These are phyloP conservation scores for Agriopis marginaria DNA, from an alignment of 2,888 invertebrate species.

Conservation along the genomic window DNA sequence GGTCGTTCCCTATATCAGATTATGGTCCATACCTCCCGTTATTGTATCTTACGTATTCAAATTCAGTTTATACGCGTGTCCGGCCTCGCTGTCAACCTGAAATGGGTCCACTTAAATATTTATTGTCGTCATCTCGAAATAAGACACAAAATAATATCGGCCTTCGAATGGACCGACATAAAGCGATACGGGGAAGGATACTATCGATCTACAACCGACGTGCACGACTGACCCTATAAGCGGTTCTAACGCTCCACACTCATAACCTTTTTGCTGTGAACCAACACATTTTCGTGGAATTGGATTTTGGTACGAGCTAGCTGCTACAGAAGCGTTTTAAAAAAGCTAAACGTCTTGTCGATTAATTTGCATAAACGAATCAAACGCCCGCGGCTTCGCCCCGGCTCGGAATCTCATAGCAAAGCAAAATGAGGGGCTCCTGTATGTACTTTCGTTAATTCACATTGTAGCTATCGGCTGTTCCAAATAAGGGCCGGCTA, in stretches of 20 bases:
- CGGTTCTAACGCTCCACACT: conserved; percentile 5
- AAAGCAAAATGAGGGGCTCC: conserved; percentile 13
- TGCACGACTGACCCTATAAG: conserved; percentile 12
- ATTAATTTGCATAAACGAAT: conserved; percentile 31
- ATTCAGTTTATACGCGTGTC: conserved; percentile 40
- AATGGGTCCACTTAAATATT: conserved; percentile 43
- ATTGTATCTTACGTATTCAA: conserved; percentile 37
- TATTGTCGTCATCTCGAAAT: conserved; percentile 38
- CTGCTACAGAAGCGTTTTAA: conserved; percentile 3
- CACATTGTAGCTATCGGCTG: conserved; percentile 21
- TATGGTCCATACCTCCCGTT: conserved; percentile 22
- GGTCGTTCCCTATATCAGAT: conserved; percentile 11
- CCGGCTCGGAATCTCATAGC: not conserved
- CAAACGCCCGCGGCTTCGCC: conserved; percentile 7
- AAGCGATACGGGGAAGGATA: conserved; percentile 18
- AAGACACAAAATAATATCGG: conserved; percentile 35
- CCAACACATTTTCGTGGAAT: conserved; percentile 7
- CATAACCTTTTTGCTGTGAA: conserved; percentile 11
- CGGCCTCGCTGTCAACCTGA: conserved; percentile 40
- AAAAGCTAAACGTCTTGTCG: conserved; percentile 16
- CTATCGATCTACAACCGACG: conserved; percentile 10
- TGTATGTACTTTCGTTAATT: conserved; percentile 19
- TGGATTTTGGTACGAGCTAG: conserved; percentile 1
- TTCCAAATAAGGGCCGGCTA: conserved; percentile 20
- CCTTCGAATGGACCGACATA: conserved; percentile 19